phyloP scores from a whole-genome alignment of 2,888 invertebrate species.

The Autographa pulchrina region DNA sequence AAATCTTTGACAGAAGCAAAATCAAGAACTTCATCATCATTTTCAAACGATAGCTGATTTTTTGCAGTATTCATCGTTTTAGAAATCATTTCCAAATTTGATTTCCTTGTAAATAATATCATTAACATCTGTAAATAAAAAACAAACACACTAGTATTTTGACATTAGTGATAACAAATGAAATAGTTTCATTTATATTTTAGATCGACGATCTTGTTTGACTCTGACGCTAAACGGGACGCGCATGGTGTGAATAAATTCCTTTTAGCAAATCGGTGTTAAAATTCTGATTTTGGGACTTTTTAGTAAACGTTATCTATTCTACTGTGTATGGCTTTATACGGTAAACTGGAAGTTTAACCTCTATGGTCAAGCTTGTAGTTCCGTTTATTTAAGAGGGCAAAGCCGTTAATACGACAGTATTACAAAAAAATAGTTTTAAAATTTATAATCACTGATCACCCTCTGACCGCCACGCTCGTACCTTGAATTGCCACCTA shows the following conservation, averaged over 20 bases:
- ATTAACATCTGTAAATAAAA: constrained; percentile 1
- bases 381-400: constrained; percentile 42
- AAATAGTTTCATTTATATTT: constrained; percentile 11
- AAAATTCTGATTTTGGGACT: constrained; percentile 60
- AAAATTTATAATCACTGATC: constrained; percentile 12
- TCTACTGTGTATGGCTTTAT: constrained; percentile 44
- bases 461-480: constrained; percentile 56
- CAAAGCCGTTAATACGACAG: constrained; percentile 35
- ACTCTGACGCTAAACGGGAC: constrained; percentile 52
- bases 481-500: constrained; percentile 46
- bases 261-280: constrained; percentile 36
- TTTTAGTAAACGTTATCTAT: constrained; percentile 15
- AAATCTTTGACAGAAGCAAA: too few species aligned
- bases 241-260: constrained; percentile 63
- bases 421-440: constrained; percentile 37
- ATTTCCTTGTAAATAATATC: neutral
- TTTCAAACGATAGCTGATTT: neutral
- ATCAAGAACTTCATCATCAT: too few species aligned
- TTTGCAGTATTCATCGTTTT: neutral
- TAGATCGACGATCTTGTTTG: constrained; percentile 64
- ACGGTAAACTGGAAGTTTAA: constrained; percentile 49
- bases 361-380: constrained; percentile 47
- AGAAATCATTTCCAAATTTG: neutral
- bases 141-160: neutral
- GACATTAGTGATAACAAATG: constrained; percentile 1